Conservation (phyloP, 2,888 invertebrate species). For the Boloria euphrosyne region DNA sequence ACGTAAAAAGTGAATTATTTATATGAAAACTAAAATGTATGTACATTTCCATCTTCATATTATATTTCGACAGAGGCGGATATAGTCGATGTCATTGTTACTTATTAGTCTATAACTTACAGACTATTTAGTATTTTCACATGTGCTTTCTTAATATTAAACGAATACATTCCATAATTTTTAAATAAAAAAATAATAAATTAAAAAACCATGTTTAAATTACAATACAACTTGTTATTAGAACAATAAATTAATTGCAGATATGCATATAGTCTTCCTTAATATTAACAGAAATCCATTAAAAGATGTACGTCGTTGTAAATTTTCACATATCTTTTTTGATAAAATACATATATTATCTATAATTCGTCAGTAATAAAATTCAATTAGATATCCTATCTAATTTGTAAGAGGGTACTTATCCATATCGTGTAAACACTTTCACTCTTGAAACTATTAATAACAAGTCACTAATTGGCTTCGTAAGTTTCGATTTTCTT, state of each 20-base stretch:
- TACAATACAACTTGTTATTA: conserved; percentile 5
- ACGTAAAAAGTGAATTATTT: conserved; percentile 27
- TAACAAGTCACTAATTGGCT: conserved; percentile 6
- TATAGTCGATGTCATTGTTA: conserved; percentile 39
- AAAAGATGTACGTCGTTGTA: background rate
- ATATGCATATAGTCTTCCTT: background rate
- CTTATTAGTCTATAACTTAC: conserved; percentile 34
- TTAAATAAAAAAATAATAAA: conserved; percentile 10
- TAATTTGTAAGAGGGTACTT: conserved; percentile 10
- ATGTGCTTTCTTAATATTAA: conserved; percentile 21
- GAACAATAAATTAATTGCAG: conserved; percentile 7
- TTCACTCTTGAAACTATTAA: conserved; percentile 6
- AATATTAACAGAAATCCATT: too few relatives aligned
- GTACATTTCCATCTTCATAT: conserved; percentile 25
- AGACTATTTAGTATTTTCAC: conserved; percentile 30
- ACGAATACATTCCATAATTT: conserved; percentile 2
- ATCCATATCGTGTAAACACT: conserved; percentile 3
- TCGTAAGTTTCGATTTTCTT: background rate
- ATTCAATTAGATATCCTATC: conserved; percentile 20
- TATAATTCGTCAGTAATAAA: conserved; percentile 5
- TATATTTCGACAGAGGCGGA: conserved; percentile 38
- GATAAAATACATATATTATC: too few relatives aligned
- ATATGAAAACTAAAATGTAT: conserved; percentile 26
- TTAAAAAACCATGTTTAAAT: conserved; percentile 12
- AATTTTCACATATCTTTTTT: background rate